phyloP scores from a whole-genome alignment of 1,140 invertebrate genomes.

The Bradysia coprophila region DNA sequence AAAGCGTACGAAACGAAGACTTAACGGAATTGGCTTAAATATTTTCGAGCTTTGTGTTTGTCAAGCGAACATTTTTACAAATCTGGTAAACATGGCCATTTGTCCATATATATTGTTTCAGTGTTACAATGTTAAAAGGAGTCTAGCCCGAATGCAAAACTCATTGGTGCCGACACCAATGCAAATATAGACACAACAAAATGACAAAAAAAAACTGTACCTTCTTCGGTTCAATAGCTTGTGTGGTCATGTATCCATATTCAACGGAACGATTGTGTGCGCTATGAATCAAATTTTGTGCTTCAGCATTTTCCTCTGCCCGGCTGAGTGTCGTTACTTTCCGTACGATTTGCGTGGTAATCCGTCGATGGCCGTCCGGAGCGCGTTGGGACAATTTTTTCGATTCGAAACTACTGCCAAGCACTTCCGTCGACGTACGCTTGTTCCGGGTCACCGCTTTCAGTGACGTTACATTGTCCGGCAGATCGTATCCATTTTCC shows the following conservation, averaged over 20 bases:
- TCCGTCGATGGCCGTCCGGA: conserved; percentile 52
- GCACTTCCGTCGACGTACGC: conserved; percentile 61
- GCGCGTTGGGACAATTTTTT: conserved; percentile 57
- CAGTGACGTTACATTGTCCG: conserved; percentile 7
- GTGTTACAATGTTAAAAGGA: too few species aligned
- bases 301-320: conserved; percentile 59
- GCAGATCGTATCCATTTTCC: conserved; percentile 1
- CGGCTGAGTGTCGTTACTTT: conserved; percentile 80
- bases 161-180: too few species aligned
- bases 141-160: too few species aligned
- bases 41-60: too few species aligned
- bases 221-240: conserved; percentile 29
- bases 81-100: too few species aligned
- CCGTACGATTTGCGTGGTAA: conserved; percentile 70
- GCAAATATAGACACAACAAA: too few species aligned
- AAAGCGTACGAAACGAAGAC: too few species aligned
- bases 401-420: conserved; percentile 63
- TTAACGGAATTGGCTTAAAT: too few species aligned
- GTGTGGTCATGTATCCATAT: conserved; percentile 11
- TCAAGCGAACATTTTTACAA: too few species aligned
- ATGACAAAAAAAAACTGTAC: too few species aligned
- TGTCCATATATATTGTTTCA: too few species aligned
- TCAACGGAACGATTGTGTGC: conserved; percentile 15
- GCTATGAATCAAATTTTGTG: conserved; percentile 44
- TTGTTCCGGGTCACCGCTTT: conserved; percentile 66